phyloP scores from a whole-genome alignment of 2,113 vertebrate genomes.

The Polypterus senegalus region DNA sequence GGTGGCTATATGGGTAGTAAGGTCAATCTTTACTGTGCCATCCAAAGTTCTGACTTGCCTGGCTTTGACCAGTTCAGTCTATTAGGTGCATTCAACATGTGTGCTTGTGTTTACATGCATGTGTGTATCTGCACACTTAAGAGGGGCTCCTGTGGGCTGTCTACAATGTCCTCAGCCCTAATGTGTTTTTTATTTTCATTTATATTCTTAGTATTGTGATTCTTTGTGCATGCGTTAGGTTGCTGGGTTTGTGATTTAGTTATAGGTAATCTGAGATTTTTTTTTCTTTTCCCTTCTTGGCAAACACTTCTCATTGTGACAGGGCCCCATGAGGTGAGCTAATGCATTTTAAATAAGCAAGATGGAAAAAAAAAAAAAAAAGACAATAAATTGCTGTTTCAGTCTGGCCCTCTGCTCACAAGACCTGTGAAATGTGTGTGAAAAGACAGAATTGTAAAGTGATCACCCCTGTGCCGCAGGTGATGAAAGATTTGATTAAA shows the following conservation, averaged over 20 bases:
- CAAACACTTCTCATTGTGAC: slow-evolving; percentile 19
- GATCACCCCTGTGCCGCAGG: slow-evolving; percentile 19
- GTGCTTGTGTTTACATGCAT: too few relatives aligned
- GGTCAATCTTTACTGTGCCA: too few relatives aligned
- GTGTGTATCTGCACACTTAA: too few relatives aligned
- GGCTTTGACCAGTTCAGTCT: too few relatives aligned
- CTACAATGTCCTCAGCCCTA: too few relatives aligned
- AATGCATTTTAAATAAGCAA: slow-evolving; percentile 14
- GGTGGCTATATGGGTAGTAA: too few relatives aligned
- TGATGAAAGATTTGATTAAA: slow-evolving; percentile 34
- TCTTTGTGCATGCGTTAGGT: background rate
- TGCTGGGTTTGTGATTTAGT: slow-evolving; percentile 5
- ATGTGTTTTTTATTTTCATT: too few relatives aligned
- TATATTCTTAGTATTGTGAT: background rate
- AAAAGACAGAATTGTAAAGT: slow-evolving; percentile 30
- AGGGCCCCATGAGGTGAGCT: slow-evolving; percentile 4
- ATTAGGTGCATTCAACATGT: too few relatives aligned
- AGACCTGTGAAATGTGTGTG: slow-evolving; percentile 24
- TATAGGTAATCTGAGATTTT: slow-evolving; percentile 15
- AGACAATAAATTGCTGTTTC: too few relatives aligned
- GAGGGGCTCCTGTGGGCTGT: too few relatives aligned
- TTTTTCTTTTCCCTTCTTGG: background rate
- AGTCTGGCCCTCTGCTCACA: slow-evolving; percentile 15
- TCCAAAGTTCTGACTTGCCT: too few relatives aligned
- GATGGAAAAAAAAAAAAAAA: slow-evolving; percentile 15